These are phyloP conservation scores for Acleris literana DNA, from an alignment of 2,888 invertebrate species.

Conservation along the genomic window DNA sequence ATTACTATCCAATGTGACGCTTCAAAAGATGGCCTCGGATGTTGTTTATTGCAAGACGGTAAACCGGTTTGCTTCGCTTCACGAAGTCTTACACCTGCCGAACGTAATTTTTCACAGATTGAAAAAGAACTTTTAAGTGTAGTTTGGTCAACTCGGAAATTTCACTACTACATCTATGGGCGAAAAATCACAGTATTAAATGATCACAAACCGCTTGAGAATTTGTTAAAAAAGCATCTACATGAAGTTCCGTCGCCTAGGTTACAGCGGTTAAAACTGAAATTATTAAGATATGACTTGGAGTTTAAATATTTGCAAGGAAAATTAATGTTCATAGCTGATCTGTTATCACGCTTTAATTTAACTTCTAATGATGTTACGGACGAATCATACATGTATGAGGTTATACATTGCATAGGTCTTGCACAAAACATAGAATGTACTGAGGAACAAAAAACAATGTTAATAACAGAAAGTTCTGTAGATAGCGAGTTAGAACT, in stretches of 20 bases:
- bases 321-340: constrained; percentile 46
- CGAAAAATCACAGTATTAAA: constrained; percentile 24
- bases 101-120: constrained; percentile 49
- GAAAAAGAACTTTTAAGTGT: constrained; percentile 59
- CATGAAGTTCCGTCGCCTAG: constrained; percentile 9
- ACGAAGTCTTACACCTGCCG: constrained; percentile 31
- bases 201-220: constrained; percentile 23
- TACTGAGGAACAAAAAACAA: constrained; percentile 31
- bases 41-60: constrained; percentile 1
- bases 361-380: neutral
- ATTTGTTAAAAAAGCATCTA: constrained; percentile 12
- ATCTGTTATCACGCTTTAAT: constrained; percentile 42
- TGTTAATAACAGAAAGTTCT: constrained; percentile 30
- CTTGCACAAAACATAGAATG: constrained; percentile 6
- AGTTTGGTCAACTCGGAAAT: constrained; percentile 51
- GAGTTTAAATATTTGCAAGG: constrained; percentile 44
- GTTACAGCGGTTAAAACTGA: constrained; percentile 4
- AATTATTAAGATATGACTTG: constrained; percentile 9
- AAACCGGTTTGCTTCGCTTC: constrained; percentile 39
- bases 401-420: constrained; percentile 37
- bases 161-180: constrained; percentile 51
- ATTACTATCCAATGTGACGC: constrained; percentile 37
- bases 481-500: constrained; percentile 33
- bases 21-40: constrained; percentile 33
- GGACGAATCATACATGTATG: constrained; percentile 38